Conservation (phyloP, 1,140 invertebrate genomes). For the Lucilia cuprina region DNA sequence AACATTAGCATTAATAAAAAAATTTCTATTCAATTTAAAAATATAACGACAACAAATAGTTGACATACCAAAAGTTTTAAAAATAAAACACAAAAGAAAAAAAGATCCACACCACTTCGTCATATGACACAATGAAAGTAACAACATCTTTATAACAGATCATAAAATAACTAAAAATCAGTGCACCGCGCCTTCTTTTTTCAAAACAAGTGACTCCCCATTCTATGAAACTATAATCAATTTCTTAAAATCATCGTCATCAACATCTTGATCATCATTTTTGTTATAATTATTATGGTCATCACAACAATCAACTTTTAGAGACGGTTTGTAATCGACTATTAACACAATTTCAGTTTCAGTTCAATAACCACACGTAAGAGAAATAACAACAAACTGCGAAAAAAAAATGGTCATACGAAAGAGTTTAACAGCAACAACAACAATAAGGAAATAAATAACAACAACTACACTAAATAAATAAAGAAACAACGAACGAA, state of each 20-base stretch:
- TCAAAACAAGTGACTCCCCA: neutral
- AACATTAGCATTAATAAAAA: neutral
- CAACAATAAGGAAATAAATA: neutral
- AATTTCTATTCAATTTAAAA: neutral
- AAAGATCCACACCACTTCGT: neutral
- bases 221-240: neutral
- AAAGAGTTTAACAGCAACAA: neutral
- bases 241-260: neutral
- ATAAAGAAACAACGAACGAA: neutral
- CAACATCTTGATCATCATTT: neutral
- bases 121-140: neutral
- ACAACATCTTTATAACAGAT: neutral
- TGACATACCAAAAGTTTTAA: neutral
- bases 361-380: conserved; percentile 13
- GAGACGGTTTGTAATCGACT: neutral
- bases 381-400: neutral
- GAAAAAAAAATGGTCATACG: neutral
- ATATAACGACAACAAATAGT: neutral
- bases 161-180: neutral
- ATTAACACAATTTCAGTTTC: conserved; percentile 6
- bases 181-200: neutral
- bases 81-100: neutral
- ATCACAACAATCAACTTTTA: neutral
- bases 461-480: neutral
- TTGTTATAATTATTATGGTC: neutral